phyloP scores from a whole-genome alignment of 1,140 invertebrate species.

The Dendroctonus valens region DNA sequence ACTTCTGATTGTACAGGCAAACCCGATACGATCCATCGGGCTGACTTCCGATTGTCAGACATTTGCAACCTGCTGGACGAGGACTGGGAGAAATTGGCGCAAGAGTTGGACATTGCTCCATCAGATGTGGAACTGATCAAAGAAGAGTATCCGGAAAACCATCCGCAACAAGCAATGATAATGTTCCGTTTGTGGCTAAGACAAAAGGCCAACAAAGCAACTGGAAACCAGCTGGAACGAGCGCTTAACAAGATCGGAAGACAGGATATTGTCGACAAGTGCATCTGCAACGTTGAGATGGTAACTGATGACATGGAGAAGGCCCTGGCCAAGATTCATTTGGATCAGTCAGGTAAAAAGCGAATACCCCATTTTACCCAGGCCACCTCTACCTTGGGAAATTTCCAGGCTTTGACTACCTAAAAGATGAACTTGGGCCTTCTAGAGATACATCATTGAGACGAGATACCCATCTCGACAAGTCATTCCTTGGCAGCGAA shows the following conservation, averaged over 20 bases:
- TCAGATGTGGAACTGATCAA: slow-evolving; percentile 71
- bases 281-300: slow-evolving; percentile 76
- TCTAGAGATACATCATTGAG: slow-evolving; percentile 61
- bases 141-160: slow-evolving; percentile 67
- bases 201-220: slow-evolving; percentile 63
- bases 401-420: slow-evolving; percentile 61
- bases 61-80: slow-evolving; percentile 73
- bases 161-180: slow-evolving; percentile 72
- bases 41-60: slow-evolving; percentile 74
- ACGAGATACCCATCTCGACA: slow-evolving; percentile 62
- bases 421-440: slow-evolving; percentile 71
- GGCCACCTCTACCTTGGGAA: neutral
- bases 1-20: slow-evolving; percentile 46
- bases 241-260: slow-evolving; percentile 71
- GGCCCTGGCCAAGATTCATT: slow-evolving; percentile 70
- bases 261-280: slow-evolving; percentile 77
- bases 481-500: slow-evolving; percentile 54
- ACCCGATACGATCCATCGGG: slow-evolving; percentile 69
- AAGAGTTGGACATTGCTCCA: slow-evolving; percentile 66
- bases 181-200: slow-evolving; percentile 71
- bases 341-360: slow-evolving; percentile 64
- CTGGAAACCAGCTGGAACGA: slow-evolving; percentile 73
- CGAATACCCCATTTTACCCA: neutral
- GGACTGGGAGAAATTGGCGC: slow-evolving; percentile 74
- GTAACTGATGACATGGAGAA: slow-evolving; percentile 79